phyloP scores from a whole-genome alignment of 2,888 invertebrate species.

The Sepiola atlantica region DNA sequence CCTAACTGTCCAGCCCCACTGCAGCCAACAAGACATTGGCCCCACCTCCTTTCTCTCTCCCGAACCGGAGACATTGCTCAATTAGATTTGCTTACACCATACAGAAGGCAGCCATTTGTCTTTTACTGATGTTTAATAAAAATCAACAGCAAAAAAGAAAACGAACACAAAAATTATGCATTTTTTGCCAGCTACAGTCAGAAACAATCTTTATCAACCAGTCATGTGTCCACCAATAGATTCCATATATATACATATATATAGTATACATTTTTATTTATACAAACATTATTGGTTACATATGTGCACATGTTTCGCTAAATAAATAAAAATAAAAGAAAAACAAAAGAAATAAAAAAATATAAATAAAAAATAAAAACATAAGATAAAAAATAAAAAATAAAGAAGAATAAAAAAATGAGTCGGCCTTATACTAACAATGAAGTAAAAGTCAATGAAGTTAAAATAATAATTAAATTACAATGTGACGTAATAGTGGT shows the following conservation, averaged over 20 bases:
- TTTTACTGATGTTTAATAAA: background rate
- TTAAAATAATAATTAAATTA: too few species aligned
- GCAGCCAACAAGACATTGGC: background rate
- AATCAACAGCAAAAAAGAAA: background rate
- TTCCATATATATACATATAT: background rate
- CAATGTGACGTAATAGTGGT: too few species aligned
- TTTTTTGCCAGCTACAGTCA: slow-evolving; percentile 16
- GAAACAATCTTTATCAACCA: background rate
- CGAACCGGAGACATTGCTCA: background rate
- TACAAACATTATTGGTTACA: too few species aligned
- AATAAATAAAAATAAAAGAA: too few species aligned
- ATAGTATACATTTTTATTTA: too few species aligned
- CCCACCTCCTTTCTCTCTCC: background rate
- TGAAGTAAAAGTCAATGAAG: too few species aligned
- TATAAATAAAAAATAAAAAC: too few species aligned
- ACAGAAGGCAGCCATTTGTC: background rate
- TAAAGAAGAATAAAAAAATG: too few species aligned
- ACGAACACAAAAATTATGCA: background rate
- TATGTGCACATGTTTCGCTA: too few species aligned
- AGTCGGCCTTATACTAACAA: too few species aligned
- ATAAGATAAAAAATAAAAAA: too few species aligned
- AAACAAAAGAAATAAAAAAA: too few species aligned
- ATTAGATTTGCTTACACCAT: slow-evolving; percentile 32
- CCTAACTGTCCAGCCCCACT: background rate
- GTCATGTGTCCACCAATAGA: background rate